These are phyloP conservation scores for Lasioglossum figueresi DNA, from an alignment of 2,888 invertebrate genomes.

Conservation along the genomic window DNA sequence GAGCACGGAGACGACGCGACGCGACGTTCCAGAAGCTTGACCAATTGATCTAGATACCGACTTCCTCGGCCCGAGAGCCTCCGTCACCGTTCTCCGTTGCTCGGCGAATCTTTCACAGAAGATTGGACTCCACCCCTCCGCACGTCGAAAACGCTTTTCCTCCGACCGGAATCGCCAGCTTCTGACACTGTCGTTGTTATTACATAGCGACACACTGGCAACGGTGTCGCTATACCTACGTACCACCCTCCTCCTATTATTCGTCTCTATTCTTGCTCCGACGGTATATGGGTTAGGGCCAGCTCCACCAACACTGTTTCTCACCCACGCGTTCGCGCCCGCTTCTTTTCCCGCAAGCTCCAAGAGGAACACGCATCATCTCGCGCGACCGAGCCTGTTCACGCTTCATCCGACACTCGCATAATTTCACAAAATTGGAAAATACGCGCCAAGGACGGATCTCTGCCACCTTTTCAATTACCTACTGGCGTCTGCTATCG, in stretches of 20 bases:
- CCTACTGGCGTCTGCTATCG: neutral
- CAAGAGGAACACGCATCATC: conserved; percentile 52
- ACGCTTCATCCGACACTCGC: neutral
- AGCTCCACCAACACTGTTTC: conserved; percentile 77
- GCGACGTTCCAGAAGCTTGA: neutral
- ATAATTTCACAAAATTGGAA: neutral
- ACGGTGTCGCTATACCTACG: conserved; percentile 47
- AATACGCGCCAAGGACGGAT: neutral
- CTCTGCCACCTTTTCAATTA: neutral
- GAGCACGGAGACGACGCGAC: neutral
- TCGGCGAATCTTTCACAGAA: neutral
- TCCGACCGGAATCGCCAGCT: neutral
- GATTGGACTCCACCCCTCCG: neutral
- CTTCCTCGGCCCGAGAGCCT: neutral
- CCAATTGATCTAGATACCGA: neutral
- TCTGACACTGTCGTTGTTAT: conserved; percentile 38
- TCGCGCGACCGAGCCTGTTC: conserved; percentile 22
- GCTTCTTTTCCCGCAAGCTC: conserved; percentile 54
- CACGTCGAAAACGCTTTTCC: conserved; percentile 5
- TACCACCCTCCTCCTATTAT: conserved; percentile 57
- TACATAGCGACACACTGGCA: conserved; percentile 28
- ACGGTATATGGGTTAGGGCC: conserved; percentile 82
- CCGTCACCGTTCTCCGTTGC: neutral
- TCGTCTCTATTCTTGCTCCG: conserved; percentile 78
- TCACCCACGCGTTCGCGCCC: conserved; percentile 71